Percentiles rank a stretch among this genome's conserved stretches.
phyloP scores from a whole-genome alignment of 2,888 invertebrate species.

The Eupelmus urozonus region DNA sequence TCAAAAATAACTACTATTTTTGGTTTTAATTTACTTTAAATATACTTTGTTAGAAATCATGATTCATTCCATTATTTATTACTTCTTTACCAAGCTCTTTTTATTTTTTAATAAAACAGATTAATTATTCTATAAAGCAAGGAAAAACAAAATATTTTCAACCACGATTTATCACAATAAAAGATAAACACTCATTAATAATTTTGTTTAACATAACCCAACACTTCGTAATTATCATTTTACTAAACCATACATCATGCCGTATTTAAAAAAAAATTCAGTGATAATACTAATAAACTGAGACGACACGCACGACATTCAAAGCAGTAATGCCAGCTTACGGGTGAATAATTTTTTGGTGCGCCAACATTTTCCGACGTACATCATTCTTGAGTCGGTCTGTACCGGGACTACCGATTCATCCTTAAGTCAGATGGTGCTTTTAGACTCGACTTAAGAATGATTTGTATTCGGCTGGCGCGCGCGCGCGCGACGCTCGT shows the following conservation, averaged over 20 bases:
- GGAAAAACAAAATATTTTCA: too few species aligned
- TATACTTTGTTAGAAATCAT: too few species aligned
- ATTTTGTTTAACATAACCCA: background rate
- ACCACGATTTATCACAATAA: too few species aligned
- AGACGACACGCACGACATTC: background rate
- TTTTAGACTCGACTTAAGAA: conserved; percentile 58
- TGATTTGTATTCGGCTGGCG: conserved; percentile 61
- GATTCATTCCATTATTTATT: too few species aligned
- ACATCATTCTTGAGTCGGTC: conserved; percentile 47
- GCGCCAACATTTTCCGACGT: conserved; percentile 36
- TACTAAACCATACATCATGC: background rate
- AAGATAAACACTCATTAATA: too few species aligned
- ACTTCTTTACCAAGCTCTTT: too few species aligned
- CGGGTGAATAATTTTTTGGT: conserved; percentile 8
- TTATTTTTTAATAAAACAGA: too few species aligned
- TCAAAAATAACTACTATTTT: too few species aligned
- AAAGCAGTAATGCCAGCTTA: conserved; percentile 39
- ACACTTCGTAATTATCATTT: background rate
- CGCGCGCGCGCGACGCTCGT: conserved; percentile 30
- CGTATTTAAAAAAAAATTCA: background rate
- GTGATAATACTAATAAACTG: conserved; percentile 35
- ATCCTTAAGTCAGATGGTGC: conserved; percentile 45
- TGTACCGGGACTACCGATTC: conserved; percentile 50
- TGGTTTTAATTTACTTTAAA: too few species aligned
- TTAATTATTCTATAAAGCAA: too few species aligned